Evolutionary conservation across 2,797 vertebrate species (phyloP), one percentile per base, ranked within the genome.

Genomic region (Hafferia zeledoni): DNA sequence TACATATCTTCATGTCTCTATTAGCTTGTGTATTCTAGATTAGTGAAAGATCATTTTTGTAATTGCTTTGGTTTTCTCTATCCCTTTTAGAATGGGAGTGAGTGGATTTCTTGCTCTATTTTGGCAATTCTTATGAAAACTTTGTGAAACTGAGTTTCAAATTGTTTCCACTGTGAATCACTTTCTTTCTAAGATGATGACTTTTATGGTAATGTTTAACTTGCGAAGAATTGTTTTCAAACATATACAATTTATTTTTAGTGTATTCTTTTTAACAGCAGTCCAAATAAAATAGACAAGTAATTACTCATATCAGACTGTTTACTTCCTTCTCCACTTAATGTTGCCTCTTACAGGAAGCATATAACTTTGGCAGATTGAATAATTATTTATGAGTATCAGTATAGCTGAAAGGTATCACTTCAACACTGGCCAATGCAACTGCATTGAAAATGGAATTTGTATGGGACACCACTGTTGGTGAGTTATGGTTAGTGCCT

Each of bases 161-260:
- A 82, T 84, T 70, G 60, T 94, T 93, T 95, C 83, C 89, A 82
- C 31, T 52, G 31, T 95, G 83, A 95, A 91, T 90, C 83, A 80
- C 75, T 94, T 91, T 92, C 67, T 52, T 69, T 53, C 31, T 56
- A 30, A 82, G 56, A 55, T 31, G 65, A 76, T 68, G 37, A 90
- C 86, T 95, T 94, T 93, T 84, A 86, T 86, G 70, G 87, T 77
- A 87, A 63, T 89, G 70, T 89, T 92, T 94, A 91, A 89, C 28
- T 86, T 50, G 10, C 67, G 31, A 13, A 33, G 57, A 67, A 76
- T 83, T 92, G 64, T 87, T 91, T 91, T 79, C 56, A 81, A 90
- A 71, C 33, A 53, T 41, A 74, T 12, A 39, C 25, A 56, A 20
- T 68, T 52, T 17, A 35, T 33, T 92, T 86, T 90, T 69, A 17